Percentiles rank a stretch among this genome's conserved stretches.
Evolutionary conservation across 2,797 vertebrate genomes (phyloP).

Genomic region (Semaprochilodus insignis): DNA sequence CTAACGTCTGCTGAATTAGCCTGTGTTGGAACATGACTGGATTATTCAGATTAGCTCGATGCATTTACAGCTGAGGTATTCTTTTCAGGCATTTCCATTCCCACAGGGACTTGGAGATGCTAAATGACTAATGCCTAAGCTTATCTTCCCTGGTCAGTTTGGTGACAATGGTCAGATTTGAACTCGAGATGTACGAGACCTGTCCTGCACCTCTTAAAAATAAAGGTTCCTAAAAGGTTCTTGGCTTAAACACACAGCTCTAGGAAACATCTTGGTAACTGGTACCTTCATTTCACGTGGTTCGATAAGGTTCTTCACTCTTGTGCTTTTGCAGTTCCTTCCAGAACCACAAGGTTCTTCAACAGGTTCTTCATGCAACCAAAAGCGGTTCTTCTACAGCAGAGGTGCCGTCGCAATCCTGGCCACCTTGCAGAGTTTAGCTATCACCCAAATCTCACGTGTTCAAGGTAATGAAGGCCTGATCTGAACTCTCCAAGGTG

Average conservation of each 20-base stretch:
- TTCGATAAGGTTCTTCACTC: no score
- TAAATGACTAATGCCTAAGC: constrained; percentile 40
- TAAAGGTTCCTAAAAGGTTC: constrained; percentile 4
- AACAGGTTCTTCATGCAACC: not conserved
- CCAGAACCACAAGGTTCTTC: not conserved
- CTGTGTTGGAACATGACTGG: constrained; percentile 36
- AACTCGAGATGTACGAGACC: constrained; percentile 45
- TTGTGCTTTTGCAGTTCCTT: not conserved
- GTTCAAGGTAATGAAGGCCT: no score
- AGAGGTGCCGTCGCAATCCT: no score
- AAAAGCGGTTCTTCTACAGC: not conserved
- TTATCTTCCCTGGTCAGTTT: constrained; percentile 48
- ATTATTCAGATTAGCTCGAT: constrained; percentile 38
- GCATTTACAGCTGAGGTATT: constrained; percentile 59
- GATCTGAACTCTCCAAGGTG: no score
- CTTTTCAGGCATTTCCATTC: constrained; percentile 47
- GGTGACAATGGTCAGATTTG: constrained; percentile 39
- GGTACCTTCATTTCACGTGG: not conserved
- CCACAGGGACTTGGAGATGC: constrained; percentile 48
- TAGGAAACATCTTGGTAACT: not conserved
- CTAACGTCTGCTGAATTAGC: constrained; percentile 38
- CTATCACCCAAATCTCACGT: no score
- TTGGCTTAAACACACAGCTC: not conserved
- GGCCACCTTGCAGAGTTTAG: no score
- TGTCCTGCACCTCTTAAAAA: constrained; percentile 33